Evolutionary conservation across 1,140 invertebrate genomes (phyloP).

Genomic region (Brachionus calyciflorus): DNA sequence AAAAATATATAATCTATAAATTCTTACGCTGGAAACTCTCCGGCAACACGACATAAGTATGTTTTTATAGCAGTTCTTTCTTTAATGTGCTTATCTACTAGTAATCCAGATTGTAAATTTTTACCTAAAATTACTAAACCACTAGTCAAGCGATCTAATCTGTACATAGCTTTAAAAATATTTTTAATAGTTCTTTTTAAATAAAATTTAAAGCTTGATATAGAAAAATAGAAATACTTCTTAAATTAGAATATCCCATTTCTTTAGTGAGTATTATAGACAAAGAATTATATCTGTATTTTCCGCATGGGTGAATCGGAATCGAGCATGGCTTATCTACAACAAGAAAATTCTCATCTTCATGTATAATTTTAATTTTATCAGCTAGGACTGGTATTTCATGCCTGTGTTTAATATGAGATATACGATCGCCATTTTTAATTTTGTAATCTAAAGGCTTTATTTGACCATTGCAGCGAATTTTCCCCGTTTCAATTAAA

Average conservation of each 20-base stretch:
- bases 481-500: conserved; percentile 80
- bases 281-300: conserved; percentile 91
- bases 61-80: conserved; percentile 88
- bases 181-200: not conserved
- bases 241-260: conserved; percentile 84
- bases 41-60: conserved; percentile 93
- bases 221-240: too few species aligned
- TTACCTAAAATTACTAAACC: conserved; percentile 88
- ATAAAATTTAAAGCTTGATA: conserved; percentile 8
- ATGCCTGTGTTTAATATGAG: conserved; percentile 74
- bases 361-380: conserved; percentile 87
- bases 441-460: conserved; percentile 84
- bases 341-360: conserved; percentile 95
- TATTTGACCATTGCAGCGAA: conserved; percentile 90
- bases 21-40: conserved; percentile 87
- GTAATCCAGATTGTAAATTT: conserved; percentile 60
- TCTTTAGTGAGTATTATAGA: conserved; percentile 94
- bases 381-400: conserved; percentile 90
- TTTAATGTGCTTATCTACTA: conserved; percentile 69
- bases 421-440: conserved; percentile 76
- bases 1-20: conserved; percentile 42
- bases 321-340: conserved; percentile 99
- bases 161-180: conserved; percentile 59
- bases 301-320: conserved; percentile 94
- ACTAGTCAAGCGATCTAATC: conserved; percentile 82